Evolutionary conservation across 2,797 vertebrate species (phyloP), one percentile per base, ranked within the genome.

Genomic region (Nannoperca australis): DNA sequence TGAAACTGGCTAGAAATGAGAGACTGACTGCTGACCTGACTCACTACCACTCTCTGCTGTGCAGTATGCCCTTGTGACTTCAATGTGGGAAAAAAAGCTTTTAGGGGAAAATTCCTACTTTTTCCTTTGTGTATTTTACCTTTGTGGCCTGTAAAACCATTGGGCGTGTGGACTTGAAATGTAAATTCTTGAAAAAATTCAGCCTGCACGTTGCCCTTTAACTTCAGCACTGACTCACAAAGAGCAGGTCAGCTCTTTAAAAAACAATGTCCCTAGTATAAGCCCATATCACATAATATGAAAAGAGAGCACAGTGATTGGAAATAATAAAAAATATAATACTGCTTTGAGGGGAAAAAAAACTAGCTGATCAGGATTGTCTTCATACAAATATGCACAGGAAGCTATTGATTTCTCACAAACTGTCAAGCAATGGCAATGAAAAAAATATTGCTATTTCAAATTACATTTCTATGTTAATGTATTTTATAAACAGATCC

Each of bases 331-430:
- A 15, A 74, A 73, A 56, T 22, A 3, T 30, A 17, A 34, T 2
- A 18, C 40, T 40, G 20, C 24, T 73, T n/a, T 42, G 3, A 79
- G 10, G 5, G 6, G 7, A 65, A 7, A 4, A 53, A 30, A 36
- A 50, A 32, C 47, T 15, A 55, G 0, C 17, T 49, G 7, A 40
- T 38, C 12, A 49, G 36, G 9, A 45, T n/a, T 24, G 13, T 55
- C 1, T 30, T 60, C 45, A 40, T 44, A 10, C 18, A 51, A 27
- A 2, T 30, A 32, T 56, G 32, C 15, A 32, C 5, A 9, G 17
- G 6, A 59, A 42, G 15, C 59, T 64, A 60, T 61, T 44, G 49
- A 55, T 73, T 40, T 77, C 18, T 47, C n/a, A 30, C 50, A 60
- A 74, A 63, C 60, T 71, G 18, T n/a, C 34, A 56, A n/a, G 24